Percentiles rank a stretch among this genome's conserved stretches.
Evolutionary conservation across 2,797 vertebrate species (phyloP).

Genomic region (Linurgus olivaceus): DNA sequence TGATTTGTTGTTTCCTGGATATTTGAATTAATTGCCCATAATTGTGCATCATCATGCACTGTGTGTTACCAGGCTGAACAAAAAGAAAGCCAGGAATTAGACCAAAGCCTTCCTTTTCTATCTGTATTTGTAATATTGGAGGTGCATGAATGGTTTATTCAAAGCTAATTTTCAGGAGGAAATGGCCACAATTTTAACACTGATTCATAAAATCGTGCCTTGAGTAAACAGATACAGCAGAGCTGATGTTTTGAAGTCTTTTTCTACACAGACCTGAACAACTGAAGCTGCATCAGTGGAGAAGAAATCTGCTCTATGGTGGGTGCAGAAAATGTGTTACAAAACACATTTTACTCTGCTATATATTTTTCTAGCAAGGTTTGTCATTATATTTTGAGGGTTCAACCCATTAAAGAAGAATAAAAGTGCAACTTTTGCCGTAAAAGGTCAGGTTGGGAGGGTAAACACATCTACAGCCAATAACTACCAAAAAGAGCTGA

Average conservation of each 20-base stretch:
- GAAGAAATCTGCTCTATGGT: not conserved
- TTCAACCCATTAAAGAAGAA: not conserved
- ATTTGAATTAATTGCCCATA: slow-evolving; percentile 31
- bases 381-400: not conserved
- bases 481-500: not conserved
- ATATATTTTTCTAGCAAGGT: not conserved
- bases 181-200: not conserved
- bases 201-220: not conserved
- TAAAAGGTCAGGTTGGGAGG: not conserved
- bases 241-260: not conserved
- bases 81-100: not conserved
- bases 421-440: not conserved
- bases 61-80: not conserved
- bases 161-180: not conserved
- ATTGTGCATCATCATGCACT: not conserved
- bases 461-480: not conserved
- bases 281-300: not conserved
- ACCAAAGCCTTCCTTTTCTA: not conserved
- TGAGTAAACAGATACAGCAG: not conserved
- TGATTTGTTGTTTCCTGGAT: slow-evolving; percentile 22
- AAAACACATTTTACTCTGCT: not conserved
- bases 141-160: not conserved
- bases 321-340: not conserved
- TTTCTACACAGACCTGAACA: not conserved
- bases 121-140: not conserved